These are phyloP conservation scores for Caenorhabditis becei DNA, from an alignment of 2,888 invertebrate genomes.

Conservation along the genomic window DNA sequence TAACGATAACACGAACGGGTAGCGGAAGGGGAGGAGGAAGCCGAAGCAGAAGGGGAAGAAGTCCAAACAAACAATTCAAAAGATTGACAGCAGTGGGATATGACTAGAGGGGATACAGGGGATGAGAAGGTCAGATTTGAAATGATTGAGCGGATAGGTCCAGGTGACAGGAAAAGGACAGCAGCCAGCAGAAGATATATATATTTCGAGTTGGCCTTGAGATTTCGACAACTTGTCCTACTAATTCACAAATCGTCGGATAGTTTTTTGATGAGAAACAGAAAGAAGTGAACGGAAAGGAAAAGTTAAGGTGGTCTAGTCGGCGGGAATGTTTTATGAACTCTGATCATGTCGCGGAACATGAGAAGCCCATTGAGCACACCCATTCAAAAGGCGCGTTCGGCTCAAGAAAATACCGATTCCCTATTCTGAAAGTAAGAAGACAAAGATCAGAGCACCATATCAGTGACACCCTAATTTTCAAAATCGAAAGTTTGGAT, in stretches of 20 bases:
- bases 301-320: slow-evolving; percentile 11
- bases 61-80: slow-evolving; percentile 13
- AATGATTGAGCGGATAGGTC: slow-evolving; percentile 27
- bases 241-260: slow-evolving; percentile 40
- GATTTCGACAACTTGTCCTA: slow-evolving; percentile 57
- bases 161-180: slow-evolving; percentile 44
- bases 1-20: slow-evolving; percentile 23
- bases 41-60: background rate
- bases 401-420: too few species aligned
- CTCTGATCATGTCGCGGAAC: slow-evolving; percentile 36
- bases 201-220: slow-evolving; percentile 50
- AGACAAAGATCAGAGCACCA: too few species aligned
- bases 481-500: too few species aligned
- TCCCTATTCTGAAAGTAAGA: too few species aligned
- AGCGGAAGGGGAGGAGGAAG: slow-evolving; percentile 14
- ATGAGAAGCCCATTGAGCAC: background rate
- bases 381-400: background rate
- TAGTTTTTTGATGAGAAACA: slow-evolving; percentile 6
- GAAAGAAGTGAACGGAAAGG: slow-evolving; percentile 33
- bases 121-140: slow-evolving; percentile 48
- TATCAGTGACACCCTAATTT: too few species aligned
- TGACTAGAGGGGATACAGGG: background rate
- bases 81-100: slow-evolving; percentile 20
- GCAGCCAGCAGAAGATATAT: slow-evolving; percentile 22
- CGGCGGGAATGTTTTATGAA: slow-evolving; percentile 10